phyloP scores from a whole-genome alignment of 2,888 invertebrate genomes.

The Sarcophaga subvicina region DNA sequence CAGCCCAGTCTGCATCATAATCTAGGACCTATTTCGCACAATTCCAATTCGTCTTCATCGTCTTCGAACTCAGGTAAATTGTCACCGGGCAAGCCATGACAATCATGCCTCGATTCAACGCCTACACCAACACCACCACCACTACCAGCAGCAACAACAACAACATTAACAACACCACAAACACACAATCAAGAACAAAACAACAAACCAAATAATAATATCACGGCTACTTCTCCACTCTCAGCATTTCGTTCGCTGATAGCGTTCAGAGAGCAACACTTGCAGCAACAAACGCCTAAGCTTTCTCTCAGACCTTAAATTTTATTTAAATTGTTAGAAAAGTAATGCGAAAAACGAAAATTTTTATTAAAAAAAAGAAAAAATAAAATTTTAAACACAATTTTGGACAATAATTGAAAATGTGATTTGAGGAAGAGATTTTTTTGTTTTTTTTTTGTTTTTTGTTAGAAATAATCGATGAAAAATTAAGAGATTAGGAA shows the following conservation, averaged over 20 bases:
- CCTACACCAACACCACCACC: slow-evolving; percentile 67
- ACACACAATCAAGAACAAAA: slow-evolving; percentile 62
- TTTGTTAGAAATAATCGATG: slow-evolving; percentile 29
- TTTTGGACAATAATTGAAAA: slow-evolving; percentile 82
- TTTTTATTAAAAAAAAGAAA: slow-evolving; percentile 1
- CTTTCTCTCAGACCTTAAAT: slow-evolving; percentile 79
- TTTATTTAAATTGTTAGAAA: slow-evolving; percentile 28
- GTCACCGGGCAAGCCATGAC: slow-evolving; percentile 81
- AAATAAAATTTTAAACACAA: slow-evolving; percentile 71
- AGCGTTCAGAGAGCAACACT: slow-evolving; percentile 80
- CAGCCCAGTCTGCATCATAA: slow-evolving; percentile 69
- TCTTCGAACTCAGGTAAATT: slow-evolving; percentile 81
- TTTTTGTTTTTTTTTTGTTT: neutral
- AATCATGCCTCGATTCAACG: slow-evolving; percentile 72
- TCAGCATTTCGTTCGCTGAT: slow-evolving; percentile 80
- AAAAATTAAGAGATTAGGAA: slow-evolving; percentile 30
- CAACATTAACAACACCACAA: slow-evolving; percentile 68
- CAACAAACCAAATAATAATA: slow-evolving; percentile 66
- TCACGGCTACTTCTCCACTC: slow-evolving; percentile 73
- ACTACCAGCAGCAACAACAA: slow-evolving; percentile 44
- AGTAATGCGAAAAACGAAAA: slow-evolving; percentile 11
- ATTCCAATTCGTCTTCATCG: slow-evolving; percentile 79
- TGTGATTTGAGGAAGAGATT: slow-evolving; percentile 80
- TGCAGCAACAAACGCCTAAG: slow-evolving; percentile 78
- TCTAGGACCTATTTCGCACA: slow-evolving; percentile 79